These are phyloP conservation scores for Myiotriccus ornatus DNA, from an alignment of 2,797 vertebrate species.

Conservation along the genomic window DNA sequence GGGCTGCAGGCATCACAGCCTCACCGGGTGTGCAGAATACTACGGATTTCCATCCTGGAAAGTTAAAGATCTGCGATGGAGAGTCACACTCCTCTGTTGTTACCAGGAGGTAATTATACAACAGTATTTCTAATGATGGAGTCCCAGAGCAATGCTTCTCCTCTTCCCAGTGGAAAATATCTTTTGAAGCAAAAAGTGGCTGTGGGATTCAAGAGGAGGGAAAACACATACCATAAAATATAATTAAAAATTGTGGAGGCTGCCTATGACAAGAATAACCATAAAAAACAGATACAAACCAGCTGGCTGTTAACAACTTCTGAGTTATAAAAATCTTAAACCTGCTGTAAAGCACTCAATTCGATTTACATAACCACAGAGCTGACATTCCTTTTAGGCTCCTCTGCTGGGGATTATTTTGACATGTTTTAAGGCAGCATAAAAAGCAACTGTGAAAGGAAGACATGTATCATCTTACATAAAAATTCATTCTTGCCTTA, in stretches of 20 bases:
- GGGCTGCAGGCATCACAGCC: background rate
- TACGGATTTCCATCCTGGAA: constrained; percentile 33
- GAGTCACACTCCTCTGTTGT: constrained; percentile 67
- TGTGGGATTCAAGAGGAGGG: constrained; percentile 79
- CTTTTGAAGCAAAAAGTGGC: constrained; percentile 76
- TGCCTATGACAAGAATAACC: constrained; percentile 86
- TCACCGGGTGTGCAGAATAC: background rate
- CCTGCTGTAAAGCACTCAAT: constrained; percentile 85
- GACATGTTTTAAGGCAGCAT: constrained; percentile 84
- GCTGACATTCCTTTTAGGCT: constrained; percentile 81
- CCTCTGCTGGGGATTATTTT: constrained; percentile 81
- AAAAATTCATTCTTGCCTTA: constrained; percentile 76
- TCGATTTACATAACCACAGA: constrained; percentile 86
- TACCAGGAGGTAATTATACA: constrained; percentile 74
- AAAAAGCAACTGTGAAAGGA: constrained; percentile 80
- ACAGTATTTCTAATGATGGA: constrained; percentile 70
- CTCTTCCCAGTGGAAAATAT: constrained; percentile 76
- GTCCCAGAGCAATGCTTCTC: constrained; percentile 70
- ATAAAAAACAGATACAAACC: constrained; percentile 87
- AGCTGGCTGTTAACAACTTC: constrained; percentile 87
- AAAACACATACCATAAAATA: constrained; percentile 86
- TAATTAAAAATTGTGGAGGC: constrained; percentile 88
- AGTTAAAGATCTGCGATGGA: constrained; percentile 53
- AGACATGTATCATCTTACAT: constrained; percentile 79
- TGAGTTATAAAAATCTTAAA: constrained; percentile 88